Percentiles rank a stretch among this genome's conserved stretches.
Evolutionary conservation across 2,888 invertebrate species (phyloP).

Genomic region (Rhopalosiphum nymphaeae): DNA sequence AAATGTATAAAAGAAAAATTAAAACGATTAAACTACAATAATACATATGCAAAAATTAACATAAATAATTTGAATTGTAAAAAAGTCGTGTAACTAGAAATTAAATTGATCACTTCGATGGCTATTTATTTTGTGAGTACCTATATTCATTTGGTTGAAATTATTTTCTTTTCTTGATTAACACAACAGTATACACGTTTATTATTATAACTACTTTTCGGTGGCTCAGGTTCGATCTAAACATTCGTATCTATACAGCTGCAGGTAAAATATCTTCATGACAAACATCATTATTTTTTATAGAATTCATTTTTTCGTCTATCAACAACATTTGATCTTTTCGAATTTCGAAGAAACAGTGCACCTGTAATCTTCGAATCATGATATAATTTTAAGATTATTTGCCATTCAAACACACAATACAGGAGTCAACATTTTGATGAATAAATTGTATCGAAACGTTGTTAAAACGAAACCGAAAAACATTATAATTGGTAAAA

Average conservation of each 20-base stretch:
- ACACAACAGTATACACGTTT: neutral
- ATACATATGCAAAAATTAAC: no score
- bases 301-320: neutral
- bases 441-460: neutral
- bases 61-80: neutral
- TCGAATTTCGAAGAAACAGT: neutral
- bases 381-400: neutral
- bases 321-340: neutral
- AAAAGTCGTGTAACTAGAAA: neutral
- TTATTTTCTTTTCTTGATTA: neutral
- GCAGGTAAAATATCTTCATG: neutral
- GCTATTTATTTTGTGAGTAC: neutral
- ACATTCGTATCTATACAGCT: neutral
- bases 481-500: neutral
- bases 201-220: neutral
- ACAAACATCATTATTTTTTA: neutral
- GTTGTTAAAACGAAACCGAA: neutral
- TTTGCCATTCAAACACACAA: neutral
- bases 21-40: neutral
- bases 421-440: neutral
- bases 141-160: neutral
- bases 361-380: neutral
- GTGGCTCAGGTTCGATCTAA: neutral
- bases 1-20: neutral
- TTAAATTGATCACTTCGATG: neutral